A percentile compares a stretch with the other conserved stretches of the same genome.
Evolutionary conservation across 2,113 vertebrate species (phyloP).

Genomic region (Ammodytes dubius): DNA sequence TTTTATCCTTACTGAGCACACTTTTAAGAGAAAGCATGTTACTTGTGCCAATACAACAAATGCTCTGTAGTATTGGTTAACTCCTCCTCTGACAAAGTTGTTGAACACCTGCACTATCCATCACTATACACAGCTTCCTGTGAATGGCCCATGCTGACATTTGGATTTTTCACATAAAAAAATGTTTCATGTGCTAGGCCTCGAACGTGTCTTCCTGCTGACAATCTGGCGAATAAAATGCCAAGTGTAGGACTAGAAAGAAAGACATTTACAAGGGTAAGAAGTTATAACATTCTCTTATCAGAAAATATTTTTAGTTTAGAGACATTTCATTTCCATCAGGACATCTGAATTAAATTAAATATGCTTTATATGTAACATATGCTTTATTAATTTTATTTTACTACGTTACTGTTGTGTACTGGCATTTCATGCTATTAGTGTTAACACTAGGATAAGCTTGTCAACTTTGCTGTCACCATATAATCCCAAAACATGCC

Average conservation of each 20-base stretch:
- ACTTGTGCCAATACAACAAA: conserved; percentile 78
- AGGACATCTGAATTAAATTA: conserved; percentile 9
- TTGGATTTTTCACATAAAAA: conserved; percentile 36
- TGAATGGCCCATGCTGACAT: conserved; percentile 8
- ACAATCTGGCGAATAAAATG: conserved; percentile 21
- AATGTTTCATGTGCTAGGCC: conserved; percentile 26
- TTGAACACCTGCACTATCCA: conserved; percentile 39
- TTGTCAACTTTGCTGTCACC: conserved; percentile 7
- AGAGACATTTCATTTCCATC: background rate
- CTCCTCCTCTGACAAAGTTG: conserved; percentile 31
- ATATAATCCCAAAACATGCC: background rate
- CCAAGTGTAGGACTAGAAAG: background rate
- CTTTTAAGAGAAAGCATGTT: conserved; percentile 61
- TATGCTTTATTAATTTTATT: conserved; percentile 18
- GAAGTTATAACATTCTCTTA: background rate
- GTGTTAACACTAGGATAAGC: background rate
- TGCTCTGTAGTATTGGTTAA: conserved; percentile 66
- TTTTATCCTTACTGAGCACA: conserved; percentile 59
- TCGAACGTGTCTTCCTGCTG: conserved; percentile 33
- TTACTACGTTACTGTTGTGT: conserved; percentile 14
- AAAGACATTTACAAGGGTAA: background rate
- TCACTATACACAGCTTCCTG: conserved; percentile 20
- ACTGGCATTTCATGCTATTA: background rate
- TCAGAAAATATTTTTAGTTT: background rate
- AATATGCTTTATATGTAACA: conserved; percentile 16